Percentiles rank a stretch among this genome's conserved stretches.
Evolutionary conservation across 2,113 vertebrate species (phyloP).

Genomic region (Brachyhypopomus occidentalis): DNA sequence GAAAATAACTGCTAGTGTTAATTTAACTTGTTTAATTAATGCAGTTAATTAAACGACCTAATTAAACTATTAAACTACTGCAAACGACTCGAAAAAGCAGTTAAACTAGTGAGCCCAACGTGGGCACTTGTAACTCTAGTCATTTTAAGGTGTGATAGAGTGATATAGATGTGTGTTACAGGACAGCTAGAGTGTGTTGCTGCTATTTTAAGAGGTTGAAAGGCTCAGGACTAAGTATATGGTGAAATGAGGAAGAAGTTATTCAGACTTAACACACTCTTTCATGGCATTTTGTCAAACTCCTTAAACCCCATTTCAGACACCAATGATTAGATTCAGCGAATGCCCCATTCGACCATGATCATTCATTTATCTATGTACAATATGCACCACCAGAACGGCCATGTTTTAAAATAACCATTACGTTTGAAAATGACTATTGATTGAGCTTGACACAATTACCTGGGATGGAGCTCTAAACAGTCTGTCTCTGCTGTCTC

Average conservation of each 20-base stretch:
- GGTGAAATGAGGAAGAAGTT: background rate
- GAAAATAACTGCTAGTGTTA: no score
- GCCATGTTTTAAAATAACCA: slow-evolving; percentile 46
- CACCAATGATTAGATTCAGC: background rate
- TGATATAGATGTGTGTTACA: no score
- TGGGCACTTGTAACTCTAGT: no score
- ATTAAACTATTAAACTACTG: no score
- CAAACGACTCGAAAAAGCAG: no score
- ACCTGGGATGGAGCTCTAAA: slow-evolving; percentile 43
- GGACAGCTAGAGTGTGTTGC: background rate
- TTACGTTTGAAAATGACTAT: slow-evolving; percentile 56
- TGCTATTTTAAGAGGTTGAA: background rate
- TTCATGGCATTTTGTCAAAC: background rate
- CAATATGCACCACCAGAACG: slow-evolving; percentile 23
- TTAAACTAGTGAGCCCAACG: no score
- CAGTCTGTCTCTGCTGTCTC: slow-evolving; percentile 38
- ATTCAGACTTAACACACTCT: background rate
- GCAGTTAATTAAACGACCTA: no score
- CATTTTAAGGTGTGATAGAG: no score
- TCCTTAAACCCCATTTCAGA: background rate
- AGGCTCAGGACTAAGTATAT: background rate
- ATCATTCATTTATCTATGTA: slow-evolving; percentile 21
- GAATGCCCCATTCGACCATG: background rate
- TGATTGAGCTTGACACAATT: slow-evolving; percentile 52
- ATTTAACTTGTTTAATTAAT: no score